Evolutionary conservation across 92 coral and sea anemone species (phyloP).

Genomic region (Porites divaricata): DNA sequence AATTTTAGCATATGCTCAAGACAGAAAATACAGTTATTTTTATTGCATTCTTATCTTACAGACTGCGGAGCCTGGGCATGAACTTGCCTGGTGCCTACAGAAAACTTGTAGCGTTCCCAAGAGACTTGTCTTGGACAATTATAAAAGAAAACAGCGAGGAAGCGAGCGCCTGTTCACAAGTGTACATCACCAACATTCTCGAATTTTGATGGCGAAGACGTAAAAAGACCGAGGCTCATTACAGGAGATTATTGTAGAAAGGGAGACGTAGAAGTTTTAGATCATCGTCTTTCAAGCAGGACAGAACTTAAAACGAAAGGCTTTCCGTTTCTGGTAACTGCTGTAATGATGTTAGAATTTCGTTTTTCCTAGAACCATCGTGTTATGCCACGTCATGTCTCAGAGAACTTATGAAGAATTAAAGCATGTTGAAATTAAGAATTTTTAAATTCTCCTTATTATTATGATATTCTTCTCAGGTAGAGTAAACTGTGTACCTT

Average conservation of each 20-base stretch:
- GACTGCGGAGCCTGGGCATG: conserved; percentile 70
- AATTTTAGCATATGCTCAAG: neutral
- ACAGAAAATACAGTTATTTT: neutral
- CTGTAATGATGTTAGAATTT: conserved; percentile 51
- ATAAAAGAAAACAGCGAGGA: neutral
- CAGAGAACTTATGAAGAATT: conserved; percentile 80
- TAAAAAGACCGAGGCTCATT: neutral
- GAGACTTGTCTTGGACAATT: conserved; percentile 56
- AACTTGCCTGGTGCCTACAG: conserved; percentile 88
- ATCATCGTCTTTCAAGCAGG: no score
- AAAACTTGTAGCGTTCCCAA: conserved; percentile 74
- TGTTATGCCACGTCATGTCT: conserved; percentile 85
- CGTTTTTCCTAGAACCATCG: conserved; percentile 70
- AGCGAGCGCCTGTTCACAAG: neutral
- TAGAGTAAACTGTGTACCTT: no score
- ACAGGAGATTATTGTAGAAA: neutral
- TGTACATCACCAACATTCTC: neutral
- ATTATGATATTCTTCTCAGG: no score
- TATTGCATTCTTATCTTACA: neutral
- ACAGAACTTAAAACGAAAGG: no score
- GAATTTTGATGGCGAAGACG: neutral
- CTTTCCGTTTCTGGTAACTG: neutral
- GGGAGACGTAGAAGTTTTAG: neutral
- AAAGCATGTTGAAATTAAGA: neutral
- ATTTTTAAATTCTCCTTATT: neutral